Base-by-base conservation (phyloP, 2,888 invertebrate genomes). In the Synanthedon myopaeformis region DNA sequence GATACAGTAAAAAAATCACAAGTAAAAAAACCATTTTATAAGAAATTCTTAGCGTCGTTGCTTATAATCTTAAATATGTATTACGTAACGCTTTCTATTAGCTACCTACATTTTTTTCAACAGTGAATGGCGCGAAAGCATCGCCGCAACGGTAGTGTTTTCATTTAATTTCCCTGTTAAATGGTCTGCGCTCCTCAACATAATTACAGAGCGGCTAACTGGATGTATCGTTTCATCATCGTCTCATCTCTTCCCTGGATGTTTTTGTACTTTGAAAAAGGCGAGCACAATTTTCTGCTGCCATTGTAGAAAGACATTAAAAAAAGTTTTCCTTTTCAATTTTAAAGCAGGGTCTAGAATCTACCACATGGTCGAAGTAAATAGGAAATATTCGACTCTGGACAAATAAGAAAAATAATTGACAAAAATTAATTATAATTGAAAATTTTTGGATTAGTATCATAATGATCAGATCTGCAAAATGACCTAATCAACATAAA, bases 81-180 rank as follows among this genome's bases (percentile, higher is more conserved):
- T 35, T 35, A 35, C 35, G 10, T 35, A 35, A 35, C 35, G 35
- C 35, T 35, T 35, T 35, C 2, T 35, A 35, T 35, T 8, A 35
- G 35, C 35, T 35, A 35, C 35, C n/a, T 45, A 13, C 45, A 45
- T 14, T 45, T 49, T 49, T 49, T 49, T 17, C 17, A 12, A 1
- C 49, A 49, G 23, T 23, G 49, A 49, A 49, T 23, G 49, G 23
- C 23, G 12, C 19, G 49, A 19, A 49, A 19, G 23, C 19, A 17
- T 12, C 45, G 56, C 59, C 60, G 61, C 62, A 67, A 63, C 60
- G 60, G 69, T 66, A 73, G 76, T 82, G 82, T 82, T 83, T 82
- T 83, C 82, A 62, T 83, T 83, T 79, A 75, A 83, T 83, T 82
- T 82, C 74, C 74, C 70, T 69, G 72, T 69, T 64, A 82, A 81